Evolutionary conservation across 1,140 invertebrate species (phyloP).

Genomic region (Augochlora pura): DNA sequence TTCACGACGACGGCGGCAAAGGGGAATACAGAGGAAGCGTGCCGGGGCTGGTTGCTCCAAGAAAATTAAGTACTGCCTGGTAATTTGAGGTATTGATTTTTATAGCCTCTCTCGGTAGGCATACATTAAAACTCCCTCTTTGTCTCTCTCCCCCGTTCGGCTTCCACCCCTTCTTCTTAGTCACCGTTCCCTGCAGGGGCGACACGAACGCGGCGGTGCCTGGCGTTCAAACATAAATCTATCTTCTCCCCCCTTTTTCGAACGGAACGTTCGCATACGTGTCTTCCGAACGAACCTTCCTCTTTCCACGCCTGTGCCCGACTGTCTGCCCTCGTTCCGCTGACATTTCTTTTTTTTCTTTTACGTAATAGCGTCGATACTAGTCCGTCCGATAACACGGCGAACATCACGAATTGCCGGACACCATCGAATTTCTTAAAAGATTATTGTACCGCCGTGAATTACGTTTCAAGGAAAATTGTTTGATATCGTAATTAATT

Average conservation of each 20-base stretch:
- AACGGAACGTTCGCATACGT: slow-evolving; percentile 9
- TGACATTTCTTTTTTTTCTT: slow-evolving; percentile 1
- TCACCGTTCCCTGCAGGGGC: slow-evolving; percentile 58
- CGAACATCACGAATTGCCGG: too few relatives aligned
- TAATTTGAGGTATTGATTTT: slow-evolving; percentile 82
- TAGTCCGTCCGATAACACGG: too few relatives aligned
- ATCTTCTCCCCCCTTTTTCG: slow-evolving; percentile 36
- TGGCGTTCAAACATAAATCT: slow-evolving; percentile 70
- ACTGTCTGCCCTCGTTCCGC: background rate
- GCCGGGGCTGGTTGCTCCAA: slow-evolving; percentile 70
- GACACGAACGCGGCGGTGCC: slow-evolving; percentile 75
- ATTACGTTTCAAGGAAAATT: too few relatives aligned
- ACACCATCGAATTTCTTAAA: too few relatives aligned
- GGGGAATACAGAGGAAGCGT: slow-evolving; percentile 42
- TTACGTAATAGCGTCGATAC: slow-evolving; percentile 12
- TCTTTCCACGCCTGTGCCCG: background rate
- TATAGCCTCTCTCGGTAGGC: slow-evolving; percentile 79
- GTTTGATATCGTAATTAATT: too few relatives aligned
- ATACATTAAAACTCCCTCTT: slow-evolving; percentile 76
- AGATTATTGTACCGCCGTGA: too few relatives aligned
- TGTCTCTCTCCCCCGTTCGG: slow-evolving; percentile 56
- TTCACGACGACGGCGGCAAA: background rate
- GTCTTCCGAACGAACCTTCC: slow-evolving; percentile 1
- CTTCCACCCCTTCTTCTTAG: slow-evolving; percentile 67
- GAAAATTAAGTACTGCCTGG: slow-evolving; percentile 81